Conservation (phyloP, 2,888 invertebrate species). For the Lasioglossum lativentre region DNA sequence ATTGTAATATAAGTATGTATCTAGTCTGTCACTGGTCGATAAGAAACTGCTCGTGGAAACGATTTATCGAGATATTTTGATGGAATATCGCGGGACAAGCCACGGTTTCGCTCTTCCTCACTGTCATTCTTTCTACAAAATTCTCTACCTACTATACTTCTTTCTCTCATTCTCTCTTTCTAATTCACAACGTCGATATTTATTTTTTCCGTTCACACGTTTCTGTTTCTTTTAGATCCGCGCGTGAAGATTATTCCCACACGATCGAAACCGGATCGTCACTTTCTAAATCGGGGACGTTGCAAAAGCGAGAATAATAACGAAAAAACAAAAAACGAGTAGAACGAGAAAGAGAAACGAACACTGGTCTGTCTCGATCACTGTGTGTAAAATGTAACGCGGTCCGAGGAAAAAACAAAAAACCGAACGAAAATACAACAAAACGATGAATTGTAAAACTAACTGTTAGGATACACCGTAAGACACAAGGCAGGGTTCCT, state of each 20-base stretch:
- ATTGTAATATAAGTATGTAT: constrained; percentile 64
- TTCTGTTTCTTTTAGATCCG: constrained; percentile 18
- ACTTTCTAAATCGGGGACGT: constrained; percentile 41
- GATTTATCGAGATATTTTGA: constrained; percentile 57
- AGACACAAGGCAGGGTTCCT: constrained; percentile 74
- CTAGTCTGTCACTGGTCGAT: constrained; percentile 63
- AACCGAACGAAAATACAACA: background rate
- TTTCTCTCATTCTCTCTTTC: background rate
- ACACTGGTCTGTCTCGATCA: constrained; percentile 12
- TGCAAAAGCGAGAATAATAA: constrained; percentile 42
- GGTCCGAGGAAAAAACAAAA: background rate
- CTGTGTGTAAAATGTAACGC: constrained; percentile 50
- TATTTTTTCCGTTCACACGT: background rate
- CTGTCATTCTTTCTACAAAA: constrained; percentile 2
- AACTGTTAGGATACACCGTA: constrained; percentile 57
- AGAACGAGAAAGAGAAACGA: constrained; percentile 16
- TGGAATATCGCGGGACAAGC: constrained; percentile 41
- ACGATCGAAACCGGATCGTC: constrained; percentile 4
- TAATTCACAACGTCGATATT: background rate
- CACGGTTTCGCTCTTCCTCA: constrained; percentile 24
- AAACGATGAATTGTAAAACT: constrained; percentile 66
- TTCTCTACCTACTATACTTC: background rate
- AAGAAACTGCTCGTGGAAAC: constrained; percentile 62
- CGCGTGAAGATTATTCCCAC: constrained; percentile 21
- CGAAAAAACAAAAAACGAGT: constrained; percentile 4